Conservation (phyloP, 37 sponge, comb jelly and placozoan genomes). For the Trichoplax adhaerens region DNA sequence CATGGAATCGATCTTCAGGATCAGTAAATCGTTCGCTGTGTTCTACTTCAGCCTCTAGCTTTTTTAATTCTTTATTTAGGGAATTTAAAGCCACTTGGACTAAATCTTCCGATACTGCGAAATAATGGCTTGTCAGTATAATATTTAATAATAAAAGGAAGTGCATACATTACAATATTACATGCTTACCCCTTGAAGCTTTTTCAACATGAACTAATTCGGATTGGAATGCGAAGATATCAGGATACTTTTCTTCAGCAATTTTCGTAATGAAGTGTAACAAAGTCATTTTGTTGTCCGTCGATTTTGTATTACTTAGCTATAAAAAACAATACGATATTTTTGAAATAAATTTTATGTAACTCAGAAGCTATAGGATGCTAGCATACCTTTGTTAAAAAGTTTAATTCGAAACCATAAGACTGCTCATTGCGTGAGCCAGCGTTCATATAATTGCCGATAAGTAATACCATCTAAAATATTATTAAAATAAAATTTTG, state of each 20-base stretch:
- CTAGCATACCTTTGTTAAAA: constrained; percentile 63
- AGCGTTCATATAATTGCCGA: constrained; percentile 97
- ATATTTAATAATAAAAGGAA: not conserved
- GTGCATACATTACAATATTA: not conserved
- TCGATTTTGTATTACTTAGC: constrained; percentile 69
- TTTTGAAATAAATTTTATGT: not conserved
- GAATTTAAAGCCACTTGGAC: not conserved
- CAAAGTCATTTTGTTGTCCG: constrained; percentile 81
- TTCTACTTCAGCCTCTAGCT: constrained; percentile 33
- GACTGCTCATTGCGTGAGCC: constrained; percentile 80
- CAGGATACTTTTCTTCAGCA: constrained; percentile 53
- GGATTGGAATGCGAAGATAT: constrained; percentile 45
- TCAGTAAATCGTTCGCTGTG: constrained; percentile 37
- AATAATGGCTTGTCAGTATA: not conserved
- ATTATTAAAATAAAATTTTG: not conserved
- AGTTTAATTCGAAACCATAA: constrained; percentile 83
- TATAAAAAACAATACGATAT: not conserved
- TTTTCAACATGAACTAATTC: constrained; percentile 60
- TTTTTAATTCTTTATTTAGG: constrained; percentile 25
- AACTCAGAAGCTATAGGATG: not conserved
- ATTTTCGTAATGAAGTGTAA: constrained; percentile 80
- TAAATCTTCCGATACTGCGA: constrained; percentile 41
- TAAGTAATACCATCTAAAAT: constrained; percentile 65
- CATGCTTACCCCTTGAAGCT: constrained; percentile 50
- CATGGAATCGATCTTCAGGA: constrained; percentile 27